phyloP scores from a whole-genome alignment of 1,140 invertebrate genomes.

The Dreissena rostriformis region DNA sequence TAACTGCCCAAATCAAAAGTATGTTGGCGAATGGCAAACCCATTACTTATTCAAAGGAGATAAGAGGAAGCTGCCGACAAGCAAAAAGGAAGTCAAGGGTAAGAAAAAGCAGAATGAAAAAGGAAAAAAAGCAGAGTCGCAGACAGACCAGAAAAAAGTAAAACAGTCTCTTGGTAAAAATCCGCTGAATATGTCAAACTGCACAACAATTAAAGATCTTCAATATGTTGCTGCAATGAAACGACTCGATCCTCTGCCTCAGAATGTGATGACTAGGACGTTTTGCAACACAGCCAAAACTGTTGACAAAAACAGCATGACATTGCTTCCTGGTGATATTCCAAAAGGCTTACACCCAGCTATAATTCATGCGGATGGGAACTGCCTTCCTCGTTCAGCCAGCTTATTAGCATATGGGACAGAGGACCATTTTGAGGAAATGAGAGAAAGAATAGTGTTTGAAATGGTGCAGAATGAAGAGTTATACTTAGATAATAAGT shows the following conservation, averaged over 20 bases:
- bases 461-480: slow-evolving; percentile 28
- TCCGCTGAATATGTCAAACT: not conserved
- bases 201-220: slow-evolving; percentile 1
- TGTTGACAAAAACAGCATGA: slow-evolving; percentile 3
- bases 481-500: slow-evolving; percentile 23
- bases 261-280: not conserved
- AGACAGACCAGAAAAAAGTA: slow-evolving; percentile 5
- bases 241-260: not conserved
- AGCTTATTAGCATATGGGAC: slow-evolving; percentile 32
- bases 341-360: not conserved
- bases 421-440: slow-evolving; percentile 27
- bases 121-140: not conserved
- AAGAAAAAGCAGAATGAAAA: slow-evolving; percentile 3
- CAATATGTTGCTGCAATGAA: not conserved
- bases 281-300: slow-evolving; percentile 1
- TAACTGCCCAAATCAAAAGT: not conserved
- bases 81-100: not conserved
- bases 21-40: slow-evolving; percentile 28
- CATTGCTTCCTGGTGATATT: not conserved
- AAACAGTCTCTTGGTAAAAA: slow-evolving; percentile 1
- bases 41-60: not conserved
- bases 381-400: slow-evolving; percentile 29
- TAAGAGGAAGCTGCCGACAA: not conserved
- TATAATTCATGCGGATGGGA: slow-evolving; percentile 27
- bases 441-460: slow-evolving; percentile 27